A percentile compares a stretch with the other conserved stretches of the same genome.
Conservation (phyloP, 2,888 invertebrate genomes). For the Andrena minutula region DNA sequence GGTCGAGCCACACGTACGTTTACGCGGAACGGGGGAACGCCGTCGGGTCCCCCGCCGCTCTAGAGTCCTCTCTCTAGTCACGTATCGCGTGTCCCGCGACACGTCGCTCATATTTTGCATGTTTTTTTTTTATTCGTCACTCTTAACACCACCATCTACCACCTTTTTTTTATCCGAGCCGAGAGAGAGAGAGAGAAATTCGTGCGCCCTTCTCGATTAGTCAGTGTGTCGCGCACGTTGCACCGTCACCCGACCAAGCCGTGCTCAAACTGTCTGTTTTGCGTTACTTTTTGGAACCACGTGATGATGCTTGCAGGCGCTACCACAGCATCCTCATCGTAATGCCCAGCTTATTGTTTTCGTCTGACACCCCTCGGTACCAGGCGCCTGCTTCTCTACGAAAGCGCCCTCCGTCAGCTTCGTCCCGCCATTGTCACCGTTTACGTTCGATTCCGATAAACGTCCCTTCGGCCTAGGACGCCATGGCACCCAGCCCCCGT, state of each 20-base stretch:
- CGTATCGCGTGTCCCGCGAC: slow-evolving; percentile 63
- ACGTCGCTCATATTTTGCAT: slow-evolving; percentile 64
- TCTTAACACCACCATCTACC: slow-evolving; percentile 64
- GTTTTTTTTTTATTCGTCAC: slow-evolving; percentile 50
- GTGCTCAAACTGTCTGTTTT: slow-evolving; percentile 77
- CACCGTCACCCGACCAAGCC: slow-evolving; percentile 83
- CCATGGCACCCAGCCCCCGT: not conserved
- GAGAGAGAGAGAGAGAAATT: slow-evolving; percentile 58
- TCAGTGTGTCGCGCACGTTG: slow-evolving; percentile 66
- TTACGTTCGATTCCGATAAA: slow-evolving; percentile 4
- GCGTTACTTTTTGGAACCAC: slow-evolving; percentile 68
- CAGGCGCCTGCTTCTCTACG: slow-evolving; percentile 37
- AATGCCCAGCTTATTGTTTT: slow-evolving; percentile 45
- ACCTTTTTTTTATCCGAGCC: slow-evolving; percentile 62
- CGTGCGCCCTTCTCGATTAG: slow-evolving; percentile 68
- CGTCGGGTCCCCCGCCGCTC: slow-evolving; percentile 41
- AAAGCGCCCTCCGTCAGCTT: slow-evolving; percentile 44
- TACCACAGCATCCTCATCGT: slow-evolving; percentile 58
- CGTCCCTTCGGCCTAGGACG: not conserved
- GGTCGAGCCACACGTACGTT: slow-evolving; percentile 24
- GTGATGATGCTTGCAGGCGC: slow-evolving; percentile 67
- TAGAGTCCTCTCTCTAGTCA: slow-evolving; percentile 59
- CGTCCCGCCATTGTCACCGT: slow-evolving; percentile 64
- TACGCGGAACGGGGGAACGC: slow-evolving; percentile 22
- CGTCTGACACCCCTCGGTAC: slow-evolving; percentile 28